phyloP scores from a whole-genome alignment of 2,113 vertebrate species.

The Rhynchomys soricoides region DNA sequence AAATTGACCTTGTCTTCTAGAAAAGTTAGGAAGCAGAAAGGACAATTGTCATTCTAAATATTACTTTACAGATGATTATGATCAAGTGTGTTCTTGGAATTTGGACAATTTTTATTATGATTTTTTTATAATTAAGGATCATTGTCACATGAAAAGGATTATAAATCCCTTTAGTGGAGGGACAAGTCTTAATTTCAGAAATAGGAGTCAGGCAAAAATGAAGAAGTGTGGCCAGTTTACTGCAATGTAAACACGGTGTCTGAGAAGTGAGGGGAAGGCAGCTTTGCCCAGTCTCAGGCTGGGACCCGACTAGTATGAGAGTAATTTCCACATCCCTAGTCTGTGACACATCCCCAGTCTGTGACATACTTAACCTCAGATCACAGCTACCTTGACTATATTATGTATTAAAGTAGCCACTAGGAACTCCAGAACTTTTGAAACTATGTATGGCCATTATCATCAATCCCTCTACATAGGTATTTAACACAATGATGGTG shows the following conservation, averaged over 20 bases:
- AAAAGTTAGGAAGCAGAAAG: neutral
- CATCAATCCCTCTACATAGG: neutral
- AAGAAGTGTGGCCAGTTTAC: neutral
- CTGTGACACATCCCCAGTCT: neutral
- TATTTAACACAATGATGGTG: neutral
- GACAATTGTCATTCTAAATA: neutral
- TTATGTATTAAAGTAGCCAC: neutral
- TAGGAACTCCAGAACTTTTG: neutral
- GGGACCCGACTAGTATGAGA: neutral
- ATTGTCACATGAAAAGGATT: neutral
- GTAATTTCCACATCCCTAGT: neutral
- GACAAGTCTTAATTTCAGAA: neutral
- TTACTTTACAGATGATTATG: neutral
- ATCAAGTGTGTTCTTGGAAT: neutral
- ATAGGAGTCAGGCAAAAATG: neutral
- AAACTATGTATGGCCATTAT: neutral
- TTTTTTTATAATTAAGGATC: slow-evolving; percentile 19
- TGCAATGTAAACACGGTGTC: neutral
- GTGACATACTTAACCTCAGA: neutral
- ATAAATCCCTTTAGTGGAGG: neutral
- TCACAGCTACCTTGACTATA: neutral
- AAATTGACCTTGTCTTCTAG: neutral
- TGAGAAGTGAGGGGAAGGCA: neutral
- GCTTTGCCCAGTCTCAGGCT: neutral
- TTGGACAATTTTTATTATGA: neutral